Evolutionary conservation across 1,140 invertebrate species (phyloP), one percentile per base, ranked within the genome.

Genomic region (Phymastichus coffea): DNA sequence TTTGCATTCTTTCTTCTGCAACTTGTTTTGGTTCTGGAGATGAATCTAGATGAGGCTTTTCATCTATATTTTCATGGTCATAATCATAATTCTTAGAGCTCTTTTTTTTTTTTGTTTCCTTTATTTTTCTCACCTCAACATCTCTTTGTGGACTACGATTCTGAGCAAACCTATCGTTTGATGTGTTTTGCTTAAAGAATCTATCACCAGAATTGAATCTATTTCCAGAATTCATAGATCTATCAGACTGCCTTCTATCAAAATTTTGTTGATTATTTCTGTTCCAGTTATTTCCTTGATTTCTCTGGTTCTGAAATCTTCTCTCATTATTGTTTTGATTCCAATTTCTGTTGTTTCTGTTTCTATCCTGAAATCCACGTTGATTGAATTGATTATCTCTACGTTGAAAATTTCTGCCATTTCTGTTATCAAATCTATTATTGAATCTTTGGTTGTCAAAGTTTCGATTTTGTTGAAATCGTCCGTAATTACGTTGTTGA

Each of bases 361-460:
- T 64, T 56, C 54, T 57, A 10, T 62, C 54, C 22, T 2, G 14
- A 53, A 57, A 57, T 1, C 40, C 38, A 33, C 59, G 41, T 17
- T 61, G 60, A 57, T 62, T 62, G 15, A 52, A 46, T 46, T 57
- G 60, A 57, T 62, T 62, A 33, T 62, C 60, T 47, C 60, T 57
- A 0, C 40, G 38, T 26, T 62, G 60, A 26, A 46, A 51, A 30
- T 62, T 62, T 53, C 63, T 66, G 33, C 60, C 66, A 61, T 68
- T 72, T 56, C 66, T 69, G 37, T 72, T 65, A 19, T 70, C 66
- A 67, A 68, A 70, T 53, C 61, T 66, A 20, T 64, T 51, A 49
- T 66, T 70, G 9, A 56, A 49, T 33, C 60, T 62, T 33, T 61
- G 41, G 43, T 64, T 61, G 46, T 64, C 54, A 56, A 61, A 64